These are phyloP conservation scores for Spicauda simplicius DNA, from an alignment of 2,888 invertebrate genomes.

Conservation along the genomic window DNA sequence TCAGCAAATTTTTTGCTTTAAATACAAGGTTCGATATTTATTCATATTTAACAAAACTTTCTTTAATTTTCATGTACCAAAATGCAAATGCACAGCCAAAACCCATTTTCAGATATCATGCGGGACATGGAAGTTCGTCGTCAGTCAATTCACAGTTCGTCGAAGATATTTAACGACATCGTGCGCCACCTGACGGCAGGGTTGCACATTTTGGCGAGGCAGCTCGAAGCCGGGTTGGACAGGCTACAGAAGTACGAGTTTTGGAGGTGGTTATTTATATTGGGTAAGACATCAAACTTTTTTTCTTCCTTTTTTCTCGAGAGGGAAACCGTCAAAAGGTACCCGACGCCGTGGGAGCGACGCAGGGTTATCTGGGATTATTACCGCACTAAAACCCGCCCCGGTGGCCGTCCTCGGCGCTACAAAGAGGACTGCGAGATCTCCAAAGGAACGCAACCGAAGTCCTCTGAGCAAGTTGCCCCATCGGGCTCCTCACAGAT, in stretches of 20 bases:
- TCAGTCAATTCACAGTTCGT: conserved; percentile 83
- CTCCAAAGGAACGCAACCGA: too few species aligned
- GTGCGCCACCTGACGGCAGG: conserved; percentile 81
- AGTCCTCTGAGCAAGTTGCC: too few species aligned
- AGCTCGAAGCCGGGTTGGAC: conserved; percentile 70
- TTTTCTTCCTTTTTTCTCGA: too few species aligned
- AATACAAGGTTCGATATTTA: too few species aligned
- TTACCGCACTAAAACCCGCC: too few species aligned
- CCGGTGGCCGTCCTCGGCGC: too few species aligned
- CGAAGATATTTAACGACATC: conserved; percentile 84
- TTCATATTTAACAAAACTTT: not conserved
- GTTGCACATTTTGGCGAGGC: conserved; percentile 67
- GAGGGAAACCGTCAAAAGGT: too few species aligned
- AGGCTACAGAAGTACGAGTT: conserved; percentile 84
- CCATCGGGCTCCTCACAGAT: too few species aligned
- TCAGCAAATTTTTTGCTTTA: too few species aligned
- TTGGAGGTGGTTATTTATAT: conserved; percentile 86
- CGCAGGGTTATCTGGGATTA: too few species aligned
- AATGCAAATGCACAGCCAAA: not conserved
- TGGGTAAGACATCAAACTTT: conserved; percentile 71
- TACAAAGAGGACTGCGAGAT: too few species aligned
- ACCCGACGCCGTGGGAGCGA: too few species aligned
- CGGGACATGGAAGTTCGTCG: conserved; percentile 84
- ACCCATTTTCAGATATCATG: conserved; percentile 79
- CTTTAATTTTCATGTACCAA: not conserved